Conservation (phyloP, 2,888 invertebrate species). For the Allolobophora icterica region DNA sequence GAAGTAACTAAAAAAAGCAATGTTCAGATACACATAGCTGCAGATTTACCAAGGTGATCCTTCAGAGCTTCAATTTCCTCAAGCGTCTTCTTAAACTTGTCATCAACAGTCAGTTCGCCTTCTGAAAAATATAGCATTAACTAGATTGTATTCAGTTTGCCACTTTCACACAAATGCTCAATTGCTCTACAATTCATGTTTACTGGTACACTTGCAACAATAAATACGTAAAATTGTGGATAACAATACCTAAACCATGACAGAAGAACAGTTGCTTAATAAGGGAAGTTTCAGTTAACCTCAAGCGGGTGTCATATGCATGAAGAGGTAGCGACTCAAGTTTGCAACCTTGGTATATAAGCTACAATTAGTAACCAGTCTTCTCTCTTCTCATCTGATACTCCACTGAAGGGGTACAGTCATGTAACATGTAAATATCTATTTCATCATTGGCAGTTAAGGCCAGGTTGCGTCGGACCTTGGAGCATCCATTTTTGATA, state of each 20-base stretch:
- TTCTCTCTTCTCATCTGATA: background rate
- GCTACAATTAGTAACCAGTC: background rate
- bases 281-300: no score
- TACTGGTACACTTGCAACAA: background rate
- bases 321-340: background rate
- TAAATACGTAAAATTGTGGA: no score
- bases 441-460: background rate
- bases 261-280: no score
- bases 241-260: no score
- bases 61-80: slow-evolving; percentile 64
- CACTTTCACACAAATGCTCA: background rate
- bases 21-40: background rate
- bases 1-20: no score
- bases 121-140: slow-evolving; percentile 50
- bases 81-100: slow-evolving; percentile 61
- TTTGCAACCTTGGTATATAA: background rate
- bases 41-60: slow-evolving; percentile 58
- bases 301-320: no score
- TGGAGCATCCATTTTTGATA: background rate
- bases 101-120: slow-evolving; percentile 59
- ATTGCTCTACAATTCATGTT: background rate
- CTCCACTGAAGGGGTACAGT: background rate
- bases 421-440: background rate
- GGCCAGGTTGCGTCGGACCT: background rate
- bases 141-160: slow-evolving; percentile 43